A percentile compares a stretch with the other conserved stretches of the same genome.
phyloP scores from a whole-genome alignment of 2,113 vertebrate genomes.

The Notarius quadriscutis region DNA sequence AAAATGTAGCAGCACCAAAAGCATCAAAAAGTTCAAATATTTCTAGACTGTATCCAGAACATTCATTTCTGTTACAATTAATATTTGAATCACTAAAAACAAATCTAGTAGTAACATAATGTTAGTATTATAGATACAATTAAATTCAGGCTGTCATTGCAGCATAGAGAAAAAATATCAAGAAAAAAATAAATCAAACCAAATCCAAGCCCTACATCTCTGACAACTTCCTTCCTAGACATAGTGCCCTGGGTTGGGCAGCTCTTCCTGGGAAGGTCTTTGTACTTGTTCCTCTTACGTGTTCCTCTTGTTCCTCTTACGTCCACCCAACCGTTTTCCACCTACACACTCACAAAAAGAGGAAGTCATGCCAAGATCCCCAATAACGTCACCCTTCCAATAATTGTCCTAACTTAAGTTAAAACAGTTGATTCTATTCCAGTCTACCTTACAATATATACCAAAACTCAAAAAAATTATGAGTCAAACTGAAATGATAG shows the following conservation, averaged over 20 bases:
- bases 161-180: background rate
- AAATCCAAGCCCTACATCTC: conserved; percentile 7
- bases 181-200: background rate
- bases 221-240: conserved; percentile 14
- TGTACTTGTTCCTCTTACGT: conserved; percentile 18
- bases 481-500: background rate
- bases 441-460: background rate
- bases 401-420: background rate
- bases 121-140: background rate
- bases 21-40: background rate
- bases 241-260: conserved; percentile 17
- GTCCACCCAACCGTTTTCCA: conserved; percentile 9
- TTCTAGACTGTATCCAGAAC: background rate
- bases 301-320: conserved; percentile 12
- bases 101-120: background rate
- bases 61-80: background rate
- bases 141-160: background rate
- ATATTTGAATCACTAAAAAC: too few species aligned
- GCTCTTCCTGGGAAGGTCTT: conserved; percentile 33
- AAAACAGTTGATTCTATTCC: background rate
- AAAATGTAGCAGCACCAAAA: background rate
- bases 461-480: background rate
- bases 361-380: conserved; percentile 11
- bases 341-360: background rate
- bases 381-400: background rate